Conservation (phyloP, 2,113 vertebrate species). For the Gymnarchus niloticus region DNA sequence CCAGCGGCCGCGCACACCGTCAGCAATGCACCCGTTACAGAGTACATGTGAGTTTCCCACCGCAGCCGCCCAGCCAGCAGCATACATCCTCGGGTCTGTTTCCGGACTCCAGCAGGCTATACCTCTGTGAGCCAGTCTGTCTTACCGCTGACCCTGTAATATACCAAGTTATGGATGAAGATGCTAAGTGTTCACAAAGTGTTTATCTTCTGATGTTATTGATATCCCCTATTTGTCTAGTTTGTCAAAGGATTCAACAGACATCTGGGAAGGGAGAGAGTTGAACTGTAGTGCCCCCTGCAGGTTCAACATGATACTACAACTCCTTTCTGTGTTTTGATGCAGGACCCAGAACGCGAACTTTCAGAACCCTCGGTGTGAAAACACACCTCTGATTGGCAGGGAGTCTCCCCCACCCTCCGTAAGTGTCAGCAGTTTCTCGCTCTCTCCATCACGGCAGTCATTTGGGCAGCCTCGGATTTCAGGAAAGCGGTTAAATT, state of each 20-base stretch:
- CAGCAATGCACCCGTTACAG: slow-evolving; percentile 95
- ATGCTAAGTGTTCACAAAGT: too few species aligned
- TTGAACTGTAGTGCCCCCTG: background rate
- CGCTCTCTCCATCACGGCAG: slow-evolving; percentile 31
- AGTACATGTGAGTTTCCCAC: slow-evolving; percentile 86
- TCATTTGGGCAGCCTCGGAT: slow-evolving; percentile 27
- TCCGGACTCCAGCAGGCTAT: background rate
- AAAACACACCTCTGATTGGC: slow-evolving; percentile 96
- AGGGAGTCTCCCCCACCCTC: slow-evolving; percentile 95
- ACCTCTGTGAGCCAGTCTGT: too few species aligned
- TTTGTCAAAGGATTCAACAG: background rate
- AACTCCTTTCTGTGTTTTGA: slow-evolving; percentile 54
- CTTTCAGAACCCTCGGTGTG: slow-evolving; percentile 95
- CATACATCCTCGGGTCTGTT: background rate
- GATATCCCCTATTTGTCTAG: background rate
- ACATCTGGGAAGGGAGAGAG: background rate
- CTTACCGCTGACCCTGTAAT: too few species aligned
- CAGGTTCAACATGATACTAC: background rate
- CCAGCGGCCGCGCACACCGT: slow-evolving; percentile 93
- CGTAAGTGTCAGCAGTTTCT: slow-evolving; percentile 78
- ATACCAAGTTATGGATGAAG: too few species aligned
- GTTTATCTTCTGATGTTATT: background rate
- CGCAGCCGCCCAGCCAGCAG: background rate
- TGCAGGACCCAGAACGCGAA: slow-evolving; percentile 95
- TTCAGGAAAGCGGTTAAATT: too few species aligned